Evolutionary conservation across 2,113 vertebrate genomes (phyloP).

Genomic region (Chrysochloris asiatica): DNA sequence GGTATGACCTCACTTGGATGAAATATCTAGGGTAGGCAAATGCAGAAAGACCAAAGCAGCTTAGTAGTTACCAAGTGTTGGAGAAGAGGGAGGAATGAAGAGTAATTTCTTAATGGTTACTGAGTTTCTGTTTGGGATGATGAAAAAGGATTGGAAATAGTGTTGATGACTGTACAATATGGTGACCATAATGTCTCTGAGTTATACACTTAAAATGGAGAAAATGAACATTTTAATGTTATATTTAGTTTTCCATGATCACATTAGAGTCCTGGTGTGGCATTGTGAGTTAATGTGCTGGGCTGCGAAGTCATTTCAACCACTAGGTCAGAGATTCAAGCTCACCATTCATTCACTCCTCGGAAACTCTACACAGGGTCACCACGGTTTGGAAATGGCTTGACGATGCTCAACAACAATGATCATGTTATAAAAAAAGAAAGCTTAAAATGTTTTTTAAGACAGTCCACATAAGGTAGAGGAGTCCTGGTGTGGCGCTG

Average conservation of each 20-base stretch:
- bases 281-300: no score
- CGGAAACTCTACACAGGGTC: no score
- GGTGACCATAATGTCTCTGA: neutral
- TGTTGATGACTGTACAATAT: neutral
- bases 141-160: neutral
- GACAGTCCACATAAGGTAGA: no score
- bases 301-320: no score
- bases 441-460: no score
- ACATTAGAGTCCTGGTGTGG: no score
- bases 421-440: no score
- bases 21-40: neutral
- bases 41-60: neutral
- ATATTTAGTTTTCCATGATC: neutral
- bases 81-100: rapidly evolving
- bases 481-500: no score
- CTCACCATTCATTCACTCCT: no score
- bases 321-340: no score
- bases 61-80: neutral
- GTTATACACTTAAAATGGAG: neutral
- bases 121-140: neutral
- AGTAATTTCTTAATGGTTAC: neutral
- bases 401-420: no score
- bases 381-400: no score
- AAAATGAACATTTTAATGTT: neutral
- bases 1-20: neutral